phyloP scores from a whole-genome alignment of 2,797 vertebrate genomes.

The Etheostoma nigrum region DNA sequence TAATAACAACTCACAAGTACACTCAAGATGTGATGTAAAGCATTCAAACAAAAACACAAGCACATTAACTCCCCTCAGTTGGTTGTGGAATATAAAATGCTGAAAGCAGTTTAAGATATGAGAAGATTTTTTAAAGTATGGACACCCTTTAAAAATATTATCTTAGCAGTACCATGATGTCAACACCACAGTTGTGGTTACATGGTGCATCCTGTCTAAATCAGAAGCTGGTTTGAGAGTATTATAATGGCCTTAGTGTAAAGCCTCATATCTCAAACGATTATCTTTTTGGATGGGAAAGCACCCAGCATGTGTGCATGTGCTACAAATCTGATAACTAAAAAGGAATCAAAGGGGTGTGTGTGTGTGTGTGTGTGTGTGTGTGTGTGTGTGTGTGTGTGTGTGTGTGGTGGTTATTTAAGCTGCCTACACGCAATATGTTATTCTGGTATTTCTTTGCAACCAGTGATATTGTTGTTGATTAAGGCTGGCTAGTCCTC shows the following conservation, averaged over 20 bases:
- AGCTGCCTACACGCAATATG: slow-evolving; percentile 14
- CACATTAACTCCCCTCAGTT: slow-evolving; percentile 5
- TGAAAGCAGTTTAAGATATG: background rate
- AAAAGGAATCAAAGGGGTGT: background rate
- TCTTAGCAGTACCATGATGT: background rate
- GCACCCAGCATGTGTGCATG: background rate
- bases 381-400: background rate
- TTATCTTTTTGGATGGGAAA: slow-evolving; percentile 6
- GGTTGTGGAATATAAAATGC: background rate
- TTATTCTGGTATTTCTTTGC: slow-evolving; percentile 9
- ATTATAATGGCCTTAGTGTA: slow-evolving; percentile 2
- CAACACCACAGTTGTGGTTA: background rate
- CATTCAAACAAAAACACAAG: background rate
- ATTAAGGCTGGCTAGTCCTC: slow-evolving; percentile 20
- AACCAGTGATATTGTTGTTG: slow-evolving; percentile 8
- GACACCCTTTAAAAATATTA: no score
- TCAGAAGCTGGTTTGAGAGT: background rate
- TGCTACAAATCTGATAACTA: slow-evolving; percentile 29
- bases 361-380: background rate
- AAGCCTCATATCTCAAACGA: slow-evolving; percentile 5
- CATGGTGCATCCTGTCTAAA: slow-evolving; percentile 1
- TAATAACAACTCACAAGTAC: slow-evolving; percentile 13
- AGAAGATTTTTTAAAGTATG: background rate
- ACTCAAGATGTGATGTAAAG: background rate
- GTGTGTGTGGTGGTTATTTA: background rate